Base-by-base conservation (phyloP, 2,888 invertebrate species). In the Helicoverpa assulta region DNA sequence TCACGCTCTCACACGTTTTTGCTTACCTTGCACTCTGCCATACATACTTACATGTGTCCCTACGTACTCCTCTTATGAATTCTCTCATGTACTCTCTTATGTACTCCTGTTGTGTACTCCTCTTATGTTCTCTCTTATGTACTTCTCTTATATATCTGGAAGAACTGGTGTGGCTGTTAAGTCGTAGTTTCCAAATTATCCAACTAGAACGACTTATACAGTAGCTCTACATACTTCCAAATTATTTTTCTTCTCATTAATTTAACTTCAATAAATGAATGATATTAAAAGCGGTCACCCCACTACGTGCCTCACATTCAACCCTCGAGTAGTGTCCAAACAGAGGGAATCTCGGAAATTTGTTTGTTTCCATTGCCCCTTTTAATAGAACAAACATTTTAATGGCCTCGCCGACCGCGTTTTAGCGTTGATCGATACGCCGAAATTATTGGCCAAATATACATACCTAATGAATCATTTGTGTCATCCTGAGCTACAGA, bases 361-460 rank as follows among this genome's bases (percentile, higher is more conserved):
- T 91, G 90, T 92, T 92, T 92, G 91, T 91, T 89, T 89, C 89
- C 87, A 87, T 85, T 90, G 90, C 88, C 92, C 85, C 93, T 93
- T 93, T 92, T 93, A 93, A 93, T 91, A 89, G 89, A 93, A 88
- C 92, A 93, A 94, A 94, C 94, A 94, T 80, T 82, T 82, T 92
- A 92, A 93, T 93, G 91, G 93, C 84, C 74, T 81, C 69, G 63
- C 67, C 77, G 71, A 70, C 80, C 82, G 81, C 79, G 78, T 86
- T 84, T 77, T 70, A 65, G 21, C 62, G 58, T 59, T 75, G 76
- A 83, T 83, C 82, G 75, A 82, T 78, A 70, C 73, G 57, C 76
- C 76, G 70, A 84, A 84, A 84, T 76, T 73, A 73, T 68, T 80
- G 64, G 70, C 66, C 53, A 71, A 63, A 76, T 71, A 66, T 57